Evolutionary conservation across 2,797 vertebrate genomes (phyloP), one percentile per base, ranked within the genome.

Genomic region (Anolis apletophallus): DNA sequence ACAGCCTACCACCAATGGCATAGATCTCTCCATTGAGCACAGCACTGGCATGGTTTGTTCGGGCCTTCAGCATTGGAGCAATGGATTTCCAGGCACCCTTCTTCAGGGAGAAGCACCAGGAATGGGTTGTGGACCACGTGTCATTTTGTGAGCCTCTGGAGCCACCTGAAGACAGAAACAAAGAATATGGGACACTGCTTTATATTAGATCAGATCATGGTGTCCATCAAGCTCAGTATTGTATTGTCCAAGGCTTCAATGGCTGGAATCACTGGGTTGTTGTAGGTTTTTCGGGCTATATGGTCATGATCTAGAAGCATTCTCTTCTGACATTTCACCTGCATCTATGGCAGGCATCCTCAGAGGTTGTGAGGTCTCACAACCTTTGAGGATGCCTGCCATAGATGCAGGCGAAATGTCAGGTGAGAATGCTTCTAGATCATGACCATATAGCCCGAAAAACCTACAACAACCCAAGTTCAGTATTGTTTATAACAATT

Each of bases 1-100:
- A n/a, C 34, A 83, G 36, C 96, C 96, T 92, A 99, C 99, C 99
- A 57, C 99, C 98, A 0, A 99, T 96, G 75, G 97, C 98, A 2
- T 99, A 99, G 95, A 99, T 97, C 94, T 99, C 98, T 6, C 99
- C 99, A 0, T 99, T 98, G 88, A 99, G 97, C 0, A 97, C 95
- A 0, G 97, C 96, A 0, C 98, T 98, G 67, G 97, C 96, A 84
- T 99, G 99, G 95, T 99, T 99, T 12, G 99, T 99, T 29, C 98
- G 97, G 89, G 98, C 97, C 89, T 96, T 97, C 83, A 97, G 96
- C 99, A 99, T 99, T 64, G 98, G 97, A 0, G 98, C 96, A 50
- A 98, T 97, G 0, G 97, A 97, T 80, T 96, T 96, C 99, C 99
- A 99, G 79, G 92, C 64, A 0, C 97, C 97, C 0, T 98, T 97